phyloP scores from a whole-genome alignment of 2,113 vertebrate genomes.

The Rhea americana region DNA sequence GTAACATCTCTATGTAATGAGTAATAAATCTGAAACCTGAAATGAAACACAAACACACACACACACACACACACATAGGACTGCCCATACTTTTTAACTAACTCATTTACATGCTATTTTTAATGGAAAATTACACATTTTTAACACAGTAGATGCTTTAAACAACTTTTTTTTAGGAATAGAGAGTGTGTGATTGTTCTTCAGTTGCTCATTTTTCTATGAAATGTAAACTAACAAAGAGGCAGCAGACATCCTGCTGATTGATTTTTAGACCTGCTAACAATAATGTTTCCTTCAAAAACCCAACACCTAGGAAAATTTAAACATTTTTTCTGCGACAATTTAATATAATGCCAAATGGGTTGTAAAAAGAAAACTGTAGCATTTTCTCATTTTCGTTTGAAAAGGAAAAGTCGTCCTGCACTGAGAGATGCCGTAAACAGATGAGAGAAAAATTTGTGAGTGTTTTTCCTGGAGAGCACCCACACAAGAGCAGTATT shows the following conservation, averaged over 20 bases:
- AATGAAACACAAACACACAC: background rate
- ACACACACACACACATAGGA: background rate
- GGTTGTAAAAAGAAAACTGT: background rate
- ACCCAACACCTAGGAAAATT: background rate
- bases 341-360: background rate
- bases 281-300: background rate
- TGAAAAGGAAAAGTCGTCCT: background rate
- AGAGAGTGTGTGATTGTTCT: fast-evolving
- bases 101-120: background rate
- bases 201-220: background rate
- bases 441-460: background rate
- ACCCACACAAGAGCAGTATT: background rate
- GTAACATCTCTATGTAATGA: background rate
- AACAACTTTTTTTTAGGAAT: background rate
- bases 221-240: background rate
- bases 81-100: background rate
- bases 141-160: background rate
- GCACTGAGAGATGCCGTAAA: background rate
- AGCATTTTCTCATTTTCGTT: background rate
- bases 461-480: background rate
- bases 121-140: background rate
- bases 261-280: background rate
- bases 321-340: background rate
- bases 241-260: background rate
- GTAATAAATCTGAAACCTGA: background rate